Conservation (phyloP, 2,797 vertebrate genomes). For the Clarias fuscus region DNA sequence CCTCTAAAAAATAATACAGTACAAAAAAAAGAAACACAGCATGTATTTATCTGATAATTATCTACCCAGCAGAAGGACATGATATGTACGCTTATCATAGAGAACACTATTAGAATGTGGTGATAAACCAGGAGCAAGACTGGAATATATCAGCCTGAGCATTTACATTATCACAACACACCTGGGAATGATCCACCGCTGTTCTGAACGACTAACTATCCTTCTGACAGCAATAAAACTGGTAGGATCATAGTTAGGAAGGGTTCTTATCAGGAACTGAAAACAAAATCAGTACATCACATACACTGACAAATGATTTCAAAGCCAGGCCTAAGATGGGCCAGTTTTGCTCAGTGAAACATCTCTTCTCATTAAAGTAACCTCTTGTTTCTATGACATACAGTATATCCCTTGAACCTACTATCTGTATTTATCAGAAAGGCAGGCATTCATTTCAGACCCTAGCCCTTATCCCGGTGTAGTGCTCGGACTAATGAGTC, state of each 20-base stretch:
- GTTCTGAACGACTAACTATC: background rate
- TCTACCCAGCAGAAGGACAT: background rate
- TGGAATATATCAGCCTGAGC: background rate
- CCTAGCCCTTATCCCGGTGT: background rate
- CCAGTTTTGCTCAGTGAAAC: background rate
- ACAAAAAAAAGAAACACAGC: background rate
- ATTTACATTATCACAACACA: background rate
- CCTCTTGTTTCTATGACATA: background rate
- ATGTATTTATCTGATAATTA: background rate
- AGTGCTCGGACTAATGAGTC: background rate
- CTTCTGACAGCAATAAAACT: background rate
- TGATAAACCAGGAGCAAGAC: background rate
- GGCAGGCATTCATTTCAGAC: conserved; percentile 18
- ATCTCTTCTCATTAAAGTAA: background rate
- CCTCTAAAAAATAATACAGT: background rate
- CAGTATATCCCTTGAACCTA: too few species aligned
- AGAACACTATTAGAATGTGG: background rate
- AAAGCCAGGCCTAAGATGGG: background rate
- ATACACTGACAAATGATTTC: background rate
- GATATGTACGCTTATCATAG: background rate
- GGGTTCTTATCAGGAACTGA: background rate
- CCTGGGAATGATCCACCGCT: background rate
- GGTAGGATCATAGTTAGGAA: background rate
- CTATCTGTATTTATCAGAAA: background rate
- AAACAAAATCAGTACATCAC: background rate